Base-by-base conservation (phyloP, 2,888 invertebrate species). In the Eupeodes latifasciatus region DNA sequence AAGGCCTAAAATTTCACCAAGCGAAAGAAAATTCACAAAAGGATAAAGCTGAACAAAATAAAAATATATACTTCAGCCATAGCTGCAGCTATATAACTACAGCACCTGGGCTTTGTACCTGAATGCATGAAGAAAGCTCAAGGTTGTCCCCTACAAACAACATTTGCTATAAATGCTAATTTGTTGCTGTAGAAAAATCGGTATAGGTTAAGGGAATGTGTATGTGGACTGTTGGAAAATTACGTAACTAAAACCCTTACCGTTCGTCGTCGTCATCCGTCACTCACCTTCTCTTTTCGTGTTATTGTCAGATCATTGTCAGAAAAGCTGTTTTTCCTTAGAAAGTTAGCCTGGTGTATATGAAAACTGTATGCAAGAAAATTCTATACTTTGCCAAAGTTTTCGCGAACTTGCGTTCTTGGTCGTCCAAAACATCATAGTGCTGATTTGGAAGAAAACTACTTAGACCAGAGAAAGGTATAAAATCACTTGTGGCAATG, bases 161-260 rank as follows among this genome's bases (percentile, higher is more conserved):
- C 66, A 82, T 82, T 27, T 47, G 79, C 71, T 27, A 27, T 72
- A 72, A 83, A 80, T 80, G 83, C 76, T 87, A 83, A 87, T 87
- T 72, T 59, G n/a, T 67, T n/a, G 6, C 12, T 49, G 53, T 34
- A 69, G n/a, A n/a, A 11, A 51, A 36, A 53, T 53, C 27, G 14
- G 12, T 6, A n/a, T 51, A 51, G 5, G 9, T 4, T 55, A 4
- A 10, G 16, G 19, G 3, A 19, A 2, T 55, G 53, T 57, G 71
- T 16, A 14, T 55, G 34, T 49, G 36, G 36, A 40, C 16, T 19
- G 71, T 59, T 49, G 10, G 27, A 9, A 47, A 40, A 34, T 72
- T 72, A 72, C 72, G 59, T 59, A 72, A 72, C 66, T 10, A 16
- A 19, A 34, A 44, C 59, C 27, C 27, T 27, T 27, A 27, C 27